phyloP scores from a whole-genome alignment of 2,113 vertebrate species.

The Xenopus borealis region DNA sequence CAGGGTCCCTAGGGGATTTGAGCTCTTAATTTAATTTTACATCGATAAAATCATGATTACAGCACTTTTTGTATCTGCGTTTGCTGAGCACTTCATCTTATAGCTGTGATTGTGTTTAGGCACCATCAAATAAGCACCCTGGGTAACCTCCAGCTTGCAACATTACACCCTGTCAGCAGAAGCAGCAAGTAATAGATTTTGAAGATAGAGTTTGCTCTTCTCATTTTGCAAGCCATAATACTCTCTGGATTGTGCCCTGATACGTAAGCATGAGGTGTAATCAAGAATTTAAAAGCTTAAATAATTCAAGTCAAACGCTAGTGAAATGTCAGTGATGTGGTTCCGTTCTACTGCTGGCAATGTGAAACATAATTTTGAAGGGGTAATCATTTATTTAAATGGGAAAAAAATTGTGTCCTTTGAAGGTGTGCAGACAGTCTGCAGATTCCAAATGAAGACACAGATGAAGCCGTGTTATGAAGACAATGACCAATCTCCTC shows the following conservation, averaged over 20 bases:
- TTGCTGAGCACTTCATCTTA: background rate
- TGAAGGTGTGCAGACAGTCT: constrained; percentile 29
- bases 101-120: constrained; percentile 31
- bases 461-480: constrained; percentile 28
- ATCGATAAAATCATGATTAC: too few relatives aligned
- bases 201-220: constrained; percentile 41
- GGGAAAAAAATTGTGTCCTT: constrained; percentile 42
- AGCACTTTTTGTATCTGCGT: too few relatives aligned
- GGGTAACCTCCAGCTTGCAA: constrained; percentile 26
- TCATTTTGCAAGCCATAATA: constrained; percentile 46
- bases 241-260: constrained; percentile 38
- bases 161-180: constrained; percentile 21
- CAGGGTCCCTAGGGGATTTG: too few relatives aligned
- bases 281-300: constrained; percentile 47
- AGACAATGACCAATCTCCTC: constrained; percentile 30
- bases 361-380: constrained; percentile 40
- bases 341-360: constrained; percentile 33
- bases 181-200: constrained; percentile 39
- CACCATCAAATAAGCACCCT: constrained; percentile 6
- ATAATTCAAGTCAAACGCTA: constrained; percentile 36
- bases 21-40: too few relatives aligned
- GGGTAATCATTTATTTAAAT: constrained; percentile 46
- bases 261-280: constrained; percentile 45
- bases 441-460: constrained; percentile 38
- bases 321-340: constrained; percentile 37